Conservation (phyloP, 2,797 vertebrate genomes). For the Tamandua tetradactyla region DNA sequence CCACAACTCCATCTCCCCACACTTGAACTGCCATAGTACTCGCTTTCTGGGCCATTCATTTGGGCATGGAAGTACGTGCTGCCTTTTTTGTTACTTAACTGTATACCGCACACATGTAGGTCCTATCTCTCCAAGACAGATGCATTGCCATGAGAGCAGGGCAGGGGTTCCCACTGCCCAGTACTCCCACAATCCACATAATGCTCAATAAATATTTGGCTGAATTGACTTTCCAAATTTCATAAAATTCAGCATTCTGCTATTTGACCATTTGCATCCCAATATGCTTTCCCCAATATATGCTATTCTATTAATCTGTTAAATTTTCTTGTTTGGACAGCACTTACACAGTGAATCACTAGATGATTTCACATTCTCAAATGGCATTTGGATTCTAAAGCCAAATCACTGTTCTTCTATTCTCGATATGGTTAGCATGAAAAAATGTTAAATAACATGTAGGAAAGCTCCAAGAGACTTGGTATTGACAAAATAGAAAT, state of each 20-base stretch:
- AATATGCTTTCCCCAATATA: not conserved
- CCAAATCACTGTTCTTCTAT: not conserved
- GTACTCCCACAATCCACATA: not conserved
- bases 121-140: not conserved
- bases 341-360: not conserved
- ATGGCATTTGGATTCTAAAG: not conserved
- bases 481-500: not conserved
- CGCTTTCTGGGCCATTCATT: not conserved
- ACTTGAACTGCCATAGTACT: not conserved
- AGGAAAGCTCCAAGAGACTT: not conserved
- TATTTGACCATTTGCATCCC: not conserved
- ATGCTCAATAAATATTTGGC: not conserved
- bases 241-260: constrained; percentile 5
- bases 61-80: not conserved
- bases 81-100: not conserved
- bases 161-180: not conserved
- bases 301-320: not conserved
- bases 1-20: not conserved
- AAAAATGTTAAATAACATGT: not conserved
- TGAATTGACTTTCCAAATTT: not conserved
- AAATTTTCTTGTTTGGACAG: not conserved
- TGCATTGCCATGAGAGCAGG: not conserved
- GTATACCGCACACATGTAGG: not conserved
- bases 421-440: not conserved
- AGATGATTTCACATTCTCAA: not conserved